A percentile compares a stretch with the other conserved stretches of the same genome.
Evolutionary conservation across 2,797 vertebrate genomes (phyloP).

Genomic region (Uromys caudimaculatus): DNA sequence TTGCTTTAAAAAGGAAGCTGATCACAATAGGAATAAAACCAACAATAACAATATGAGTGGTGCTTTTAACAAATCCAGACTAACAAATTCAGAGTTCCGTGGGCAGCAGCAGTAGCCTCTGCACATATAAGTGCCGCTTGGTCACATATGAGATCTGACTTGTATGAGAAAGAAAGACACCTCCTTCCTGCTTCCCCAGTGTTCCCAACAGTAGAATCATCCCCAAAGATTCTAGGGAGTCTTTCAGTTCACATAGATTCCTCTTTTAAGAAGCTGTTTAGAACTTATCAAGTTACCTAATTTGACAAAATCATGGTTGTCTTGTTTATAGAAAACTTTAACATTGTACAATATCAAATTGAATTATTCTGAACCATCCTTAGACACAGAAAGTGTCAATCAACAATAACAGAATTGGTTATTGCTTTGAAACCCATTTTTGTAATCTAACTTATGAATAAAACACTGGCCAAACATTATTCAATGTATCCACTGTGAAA

Average conservation of each 20-base stretch:
- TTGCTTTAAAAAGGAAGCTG: constrained; percentile 67
- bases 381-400: not conserved
- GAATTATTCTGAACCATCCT: not conserved
- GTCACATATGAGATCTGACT: not conserved
- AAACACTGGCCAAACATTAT: not conserved
- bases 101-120: constrained; percentile 39
- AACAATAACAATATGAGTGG: constrained; percentile 63
- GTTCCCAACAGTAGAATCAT: not conserved
- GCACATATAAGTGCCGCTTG: constrained; percentile 21
- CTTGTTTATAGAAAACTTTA: not conserved
- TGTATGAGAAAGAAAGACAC: not conserved
- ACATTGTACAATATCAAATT: not conserved
- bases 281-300: not conserved
- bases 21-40: constrained; percentile 69
- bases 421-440: not conserved
- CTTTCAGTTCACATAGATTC: constrained; percentile 4
- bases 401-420: not conserved
- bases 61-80: constrained; percentile 68
- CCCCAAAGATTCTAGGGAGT: not conserved
- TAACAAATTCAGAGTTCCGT: constrained; percentile 47
- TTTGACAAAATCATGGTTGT: not conserved
- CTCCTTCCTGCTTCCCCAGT: not conserved
- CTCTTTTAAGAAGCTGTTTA: not conserved
- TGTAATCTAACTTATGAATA: not conserved
- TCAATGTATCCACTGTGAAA: not conserved